Evolutionary conservation across 2,888 invertebrate species (phyloP).

Genomic region (Rhyacophila evoluta): DNA sequence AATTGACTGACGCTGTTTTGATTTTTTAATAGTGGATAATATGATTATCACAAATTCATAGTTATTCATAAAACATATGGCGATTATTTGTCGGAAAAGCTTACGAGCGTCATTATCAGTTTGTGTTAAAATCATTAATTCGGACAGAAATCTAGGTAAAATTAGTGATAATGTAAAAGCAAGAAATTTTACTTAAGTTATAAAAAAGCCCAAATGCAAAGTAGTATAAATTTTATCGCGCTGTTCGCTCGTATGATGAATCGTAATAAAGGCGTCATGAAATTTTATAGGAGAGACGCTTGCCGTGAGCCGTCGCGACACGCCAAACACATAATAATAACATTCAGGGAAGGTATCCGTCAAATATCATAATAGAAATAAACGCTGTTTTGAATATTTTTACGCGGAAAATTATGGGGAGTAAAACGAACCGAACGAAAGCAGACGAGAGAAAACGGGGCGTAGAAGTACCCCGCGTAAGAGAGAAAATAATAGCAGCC

Average conservation of each 20-base stretch:
- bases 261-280: conserved; percentile 19
- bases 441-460: not conserved
- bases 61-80: too few species aligned
- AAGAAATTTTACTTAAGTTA: not conserved
- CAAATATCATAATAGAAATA: conserved; percentile 38
- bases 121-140: too few species aligned
- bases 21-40: too few species aligned
- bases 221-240: conserved; percentile 7
- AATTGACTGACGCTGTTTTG: too few species aligned
- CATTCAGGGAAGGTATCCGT: conserved; percentile 37
- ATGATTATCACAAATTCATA: too few species aligned
- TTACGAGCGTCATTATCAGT: too few species aligned
- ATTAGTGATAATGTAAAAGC: not conserved
- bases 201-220: not conserved
- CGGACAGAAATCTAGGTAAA: not conserved
- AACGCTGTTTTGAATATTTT: conserved; percentile 30
- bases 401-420: conserved; percentile 23
- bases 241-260: conserved; percentile 1
- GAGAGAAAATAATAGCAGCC: conserved; percentile 1
- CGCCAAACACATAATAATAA: conserved; percentile 33
- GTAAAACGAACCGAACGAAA: conserved; percentile 11
- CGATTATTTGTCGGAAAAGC: too few species aligned
- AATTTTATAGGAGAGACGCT: conserved; percentile 30
- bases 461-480: not conserved
- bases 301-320: conserved; percentile 17